Evolutionary conservation across 2,797 vertebrate genomes (phyloP).

Genomic region (Enteromius viviparus): DNA sequence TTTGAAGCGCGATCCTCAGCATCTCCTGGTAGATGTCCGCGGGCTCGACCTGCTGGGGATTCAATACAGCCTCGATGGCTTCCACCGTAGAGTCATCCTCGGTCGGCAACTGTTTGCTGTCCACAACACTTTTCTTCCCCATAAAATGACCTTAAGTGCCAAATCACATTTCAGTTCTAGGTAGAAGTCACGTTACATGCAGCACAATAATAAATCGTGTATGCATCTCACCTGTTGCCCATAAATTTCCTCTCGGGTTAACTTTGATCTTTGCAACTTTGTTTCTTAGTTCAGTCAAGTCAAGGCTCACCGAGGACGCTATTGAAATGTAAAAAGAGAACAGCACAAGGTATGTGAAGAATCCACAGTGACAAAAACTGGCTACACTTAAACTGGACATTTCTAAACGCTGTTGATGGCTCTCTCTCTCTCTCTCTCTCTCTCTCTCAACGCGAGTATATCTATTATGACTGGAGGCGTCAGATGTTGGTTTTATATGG

Average conservation of each 20-base stretch:
- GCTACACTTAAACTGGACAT: constrained; percentile 71
- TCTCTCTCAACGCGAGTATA: not conserved
- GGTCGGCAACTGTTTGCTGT: constrained; percentile 69
- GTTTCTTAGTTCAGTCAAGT: constrained; percentile 82
- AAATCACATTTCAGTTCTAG: constrained; percentile 28
- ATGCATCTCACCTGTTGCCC: constrained; percentile 87
- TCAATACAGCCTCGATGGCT: constrained; percentile 60
- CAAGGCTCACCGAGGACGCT: constrained; percentile 78
- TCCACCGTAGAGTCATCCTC: constrained; percentile 61
- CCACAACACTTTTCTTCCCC: constrained; percentile 89
- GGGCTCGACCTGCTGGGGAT: constrained; percentile 68
- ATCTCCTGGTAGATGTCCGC: constrained; percentile 79
- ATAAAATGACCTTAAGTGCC: constrained; percentile 87
- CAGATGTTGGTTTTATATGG: constrained; percentile 44
- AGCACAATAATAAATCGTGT: constrained; percentile 7
- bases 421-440: constrained; percentile 1
- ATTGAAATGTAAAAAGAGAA: constrained; percentile 75
- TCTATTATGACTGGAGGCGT: not conserved
- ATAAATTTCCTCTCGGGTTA: constrained; percentile 90
- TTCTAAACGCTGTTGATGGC: constrained; percentile 42
- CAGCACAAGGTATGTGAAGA: constrained; percentile 76
- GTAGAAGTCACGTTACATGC: not conserved
- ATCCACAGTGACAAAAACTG: constrained; percentile 68
- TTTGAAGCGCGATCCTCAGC: constrained; percentile 78
- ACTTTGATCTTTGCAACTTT: constrained; percentile 87